These are phyloP conservation scores for Drosophila ironensis DNA, from an alignment of 1,140 invertebrate species.

Conservation along the genomic window DNA sequence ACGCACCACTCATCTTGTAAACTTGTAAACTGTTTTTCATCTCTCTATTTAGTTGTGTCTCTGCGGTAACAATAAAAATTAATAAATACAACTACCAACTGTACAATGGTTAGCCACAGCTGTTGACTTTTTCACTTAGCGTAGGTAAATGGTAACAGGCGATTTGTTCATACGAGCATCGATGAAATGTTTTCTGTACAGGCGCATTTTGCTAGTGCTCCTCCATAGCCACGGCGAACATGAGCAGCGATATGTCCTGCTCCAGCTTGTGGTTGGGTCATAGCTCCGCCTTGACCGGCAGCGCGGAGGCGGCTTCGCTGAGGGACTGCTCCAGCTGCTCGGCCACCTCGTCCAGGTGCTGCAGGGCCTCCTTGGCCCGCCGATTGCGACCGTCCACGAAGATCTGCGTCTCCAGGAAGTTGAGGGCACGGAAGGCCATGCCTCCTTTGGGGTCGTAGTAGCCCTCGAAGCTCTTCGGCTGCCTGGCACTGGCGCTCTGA, in stretches of 20 bases:
- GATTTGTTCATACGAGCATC: constrained; percentile 45
- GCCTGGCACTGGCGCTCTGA: constrained; percentile 46
- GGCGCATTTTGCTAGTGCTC: constrained; percentile 35
- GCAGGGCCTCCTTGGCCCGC: constrained; percentile 29
- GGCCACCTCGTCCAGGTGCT: constrained; percentile 43
- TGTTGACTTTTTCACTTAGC: constrained; percentile 62
- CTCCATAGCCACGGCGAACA: constrained; percentile 48
- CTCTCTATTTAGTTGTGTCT: constrained; percentile 51
- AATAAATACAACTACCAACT: constrained; percentile 72
- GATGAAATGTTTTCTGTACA: constrained; percentile 33
- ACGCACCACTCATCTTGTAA: constrained; percentile 34
- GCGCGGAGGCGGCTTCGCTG: constrained; percentile 24
- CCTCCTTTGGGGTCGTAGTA: constrained; percentile 67
- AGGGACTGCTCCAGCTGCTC: constrained; percentile 43
- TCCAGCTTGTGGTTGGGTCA: constrained; percentile 38
- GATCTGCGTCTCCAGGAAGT: constrained; percentile 72
- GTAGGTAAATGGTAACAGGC: constrained; percentile 53
- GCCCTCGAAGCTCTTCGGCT: constrained; percentile 38
- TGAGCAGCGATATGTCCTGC: constrained; percentile 43
- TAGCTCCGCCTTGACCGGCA: constrained; percentile 10
- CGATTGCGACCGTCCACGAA: constrained; percentile 60
- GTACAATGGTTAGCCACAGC: constrained; percentile 56
- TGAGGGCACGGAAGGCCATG: constrained; percentile 66
- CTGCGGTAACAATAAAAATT: constrained; percentile 72
- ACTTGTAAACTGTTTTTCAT: constrained; percentile 47